Conservation (phyloP, 2,113 vertebrate genomes). For the Brachionichthys hirsutus region DNA sequence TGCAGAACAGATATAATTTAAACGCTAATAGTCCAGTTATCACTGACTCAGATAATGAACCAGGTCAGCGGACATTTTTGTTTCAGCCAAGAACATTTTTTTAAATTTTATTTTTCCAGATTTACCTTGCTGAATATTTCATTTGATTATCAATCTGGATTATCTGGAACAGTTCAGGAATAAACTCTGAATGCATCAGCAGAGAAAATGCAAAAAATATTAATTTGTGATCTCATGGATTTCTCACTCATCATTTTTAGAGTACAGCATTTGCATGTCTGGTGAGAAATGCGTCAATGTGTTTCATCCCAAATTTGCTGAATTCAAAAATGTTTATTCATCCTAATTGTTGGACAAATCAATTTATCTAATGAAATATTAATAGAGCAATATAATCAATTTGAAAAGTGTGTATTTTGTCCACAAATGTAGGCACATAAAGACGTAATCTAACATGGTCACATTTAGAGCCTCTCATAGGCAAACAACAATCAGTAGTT, state of each 20-base stretch:
- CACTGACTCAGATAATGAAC: conserved; percentile 18
- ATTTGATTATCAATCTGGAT: conserved; percentile 1
- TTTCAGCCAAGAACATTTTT: conserved; percentile 3
- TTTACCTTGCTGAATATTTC: conserved; percentile 3
- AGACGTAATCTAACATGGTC: neutral
- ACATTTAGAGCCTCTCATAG: conserved; percentile 17
- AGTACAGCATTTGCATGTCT: conserved; percentile 1
- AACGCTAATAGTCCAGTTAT: conserved; percentile 39
- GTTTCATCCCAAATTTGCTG: conserved; percentile 5
- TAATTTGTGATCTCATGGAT: neutral
- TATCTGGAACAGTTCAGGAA: conserved; percentile 6
- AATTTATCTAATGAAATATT: conserved; percentile 7
- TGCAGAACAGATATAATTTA: conserved; percentile 32
- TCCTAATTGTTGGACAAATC: conserved; percentile 11
- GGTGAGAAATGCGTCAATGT: conserved; percentile 1
- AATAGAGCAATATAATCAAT: neutral
- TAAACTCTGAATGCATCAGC: neutral
- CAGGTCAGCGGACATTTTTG: conserved; percentile 6
- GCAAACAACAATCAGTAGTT: conserved; percentile 49
- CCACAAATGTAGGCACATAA: neutral
- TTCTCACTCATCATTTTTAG: conserved; percentile 3
- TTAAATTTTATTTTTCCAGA: conserved; percentile 1
- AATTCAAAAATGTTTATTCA: neutral
- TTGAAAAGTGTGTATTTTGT: neutral
- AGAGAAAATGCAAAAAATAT: conserved; percentile 13